These are phyloP conservation scores for Eurois occulta DNA, from an alignment of 2,888 invertebrate species.

Conservation along the genomic window DNA sequence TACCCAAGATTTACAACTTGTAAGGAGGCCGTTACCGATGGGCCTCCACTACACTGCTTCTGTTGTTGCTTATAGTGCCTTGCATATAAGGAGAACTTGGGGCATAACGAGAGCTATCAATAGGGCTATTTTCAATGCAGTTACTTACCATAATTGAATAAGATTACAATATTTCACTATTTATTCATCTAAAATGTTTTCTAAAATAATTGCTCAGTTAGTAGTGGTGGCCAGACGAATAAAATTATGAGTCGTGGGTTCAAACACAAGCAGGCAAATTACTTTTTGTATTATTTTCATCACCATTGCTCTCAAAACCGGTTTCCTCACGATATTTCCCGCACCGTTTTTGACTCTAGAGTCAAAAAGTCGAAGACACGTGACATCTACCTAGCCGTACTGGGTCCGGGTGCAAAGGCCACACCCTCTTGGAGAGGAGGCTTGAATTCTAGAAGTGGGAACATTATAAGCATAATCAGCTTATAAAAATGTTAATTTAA, in stretches of 20 bases:
- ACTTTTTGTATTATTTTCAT: not conserved
- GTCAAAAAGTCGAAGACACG: too few species aligned
- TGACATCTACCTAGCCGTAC: not conserved
- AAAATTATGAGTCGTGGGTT: not conserved
- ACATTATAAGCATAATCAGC: not conserved
- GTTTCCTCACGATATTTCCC: too few species aligned
- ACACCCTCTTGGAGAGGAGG: not conserved
- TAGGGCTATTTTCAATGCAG: too few species aligned
- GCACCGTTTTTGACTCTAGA: too few species aligned
- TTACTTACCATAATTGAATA: not conserved
- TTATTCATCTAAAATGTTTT: not conserved
- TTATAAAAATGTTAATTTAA: not conserved
- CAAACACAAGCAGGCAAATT: not conserved
- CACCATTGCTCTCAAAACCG: not conserved
- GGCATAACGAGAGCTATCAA: too few species aligned
- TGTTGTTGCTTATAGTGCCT: too few species aligned
- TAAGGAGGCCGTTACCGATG: too few species aligned
- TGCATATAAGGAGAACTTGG: too few species aligned
- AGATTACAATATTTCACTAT: not conserved
- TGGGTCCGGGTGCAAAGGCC: not conserved
- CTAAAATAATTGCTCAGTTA: not conserved
- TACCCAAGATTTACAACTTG: too few species aligned
- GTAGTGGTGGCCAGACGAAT: not conserved
- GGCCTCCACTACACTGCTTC: too few species aligned
- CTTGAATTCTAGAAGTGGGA: not conserved